Percentiles rank a stretch among this genome's conserved stretches.
These are phyloP conservation scores for Melolontha melolontha DNA, from an alignment of 2,888 invertebrate genomes.

Conservation along the genomic window DNA sequence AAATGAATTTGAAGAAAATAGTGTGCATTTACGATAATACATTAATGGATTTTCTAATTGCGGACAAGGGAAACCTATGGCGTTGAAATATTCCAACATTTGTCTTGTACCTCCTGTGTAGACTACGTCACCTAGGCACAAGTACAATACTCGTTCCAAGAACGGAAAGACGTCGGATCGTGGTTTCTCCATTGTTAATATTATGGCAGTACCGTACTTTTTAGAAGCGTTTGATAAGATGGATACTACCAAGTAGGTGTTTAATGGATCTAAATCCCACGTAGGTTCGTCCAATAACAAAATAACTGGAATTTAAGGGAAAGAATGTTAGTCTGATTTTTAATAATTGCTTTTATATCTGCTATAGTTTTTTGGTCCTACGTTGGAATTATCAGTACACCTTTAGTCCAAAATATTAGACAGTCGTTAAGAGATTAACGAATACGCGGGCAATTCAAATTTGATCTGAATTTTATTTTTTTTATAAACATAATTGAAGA, in stretches of 20 bases:
- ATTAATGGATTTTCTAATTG: constrained; percentile 97
- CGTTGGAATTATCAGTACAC: background rate
- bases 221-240: constrained; percentile 92
- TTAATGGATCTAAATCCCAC: constrained; percentile 93
- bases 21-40: constrained; percentile 86
- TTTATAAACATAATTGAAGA: too few species aligned
- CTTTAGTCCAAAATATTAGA: background rate
- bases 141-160: constrained; percentile 89
- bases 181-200: constrained; percentile 93
- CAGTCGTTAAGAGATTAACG: too few species aligned
- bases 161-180: constrained; percentile 96
- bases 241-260: constrained; percentile 94
- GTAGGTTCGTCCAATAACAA: constrained; percentile 94
- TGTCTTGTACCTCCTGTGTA: constrained; percentile 92
- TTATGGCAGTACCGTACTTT: constrained; percentile 89
- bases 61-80: constrained; percentile 96
- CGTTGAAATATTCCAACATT: constrained; percentile 94
- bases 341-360: too few species aligned
- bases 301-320: constrained; percentile 71
- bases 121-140: constrained; percentile 92
- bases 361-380: too few species aligned
- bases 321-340: too few species aligned
- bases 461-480: too few species aligned
- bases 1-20: background rate
- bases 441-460: too few species aligned